Evolutionary conservation across 2,888 invertebrate species (phyloP).

Genomic region (Latrodectus hesperus): DNA sequence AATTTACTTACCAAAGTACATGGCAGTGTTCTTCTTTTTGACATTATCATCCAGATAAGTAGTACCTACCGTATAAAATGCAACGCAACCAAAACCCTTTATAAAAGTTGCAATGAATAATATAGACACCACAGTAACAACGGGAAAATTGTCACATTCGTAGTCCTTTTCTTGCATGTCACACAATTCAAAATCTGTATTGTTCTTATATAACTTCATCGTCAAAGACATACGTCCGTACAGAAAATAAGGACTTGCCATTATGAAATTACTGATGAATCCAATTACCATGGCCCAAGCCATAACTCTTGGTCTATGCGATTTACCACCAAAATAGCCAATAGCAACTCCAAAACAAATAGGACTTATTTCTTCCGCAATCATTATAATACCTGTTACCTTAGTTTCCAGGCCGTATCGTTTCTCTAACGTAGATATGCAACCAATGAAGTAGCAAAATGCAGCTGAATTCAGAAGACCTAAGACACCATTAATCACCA

Average conservation of each 20-base stretch:
- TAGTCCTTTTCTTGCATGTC: not conserved
- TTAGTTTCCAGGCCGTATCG: slow-evolving; percentile 70
- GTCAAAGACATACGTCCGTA: slow-evolving; percentile 61
- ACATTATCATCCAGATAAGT: slow-evolving; percentile 83
- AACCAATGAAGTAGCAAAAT: slow-evolving; percentile 66
- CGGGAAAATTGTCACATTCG: not conserved
- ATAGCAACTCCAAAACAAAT: slow-evolving; percentile 62
- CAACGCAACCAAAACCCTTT: slow-evolving; percentile 81
- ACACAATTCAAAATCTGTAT: slow-evolving; percentile 12
- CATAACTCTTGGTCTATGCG: slow-evolving; percentile 66
- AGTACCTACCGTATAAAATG: slow-evolving; percentile 82
- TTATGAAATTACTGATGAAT: slow-evolving; percentile 46
- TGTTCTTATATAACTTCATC: not conserved
- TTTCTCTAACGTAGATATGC: slow-evolving; percentile 70
- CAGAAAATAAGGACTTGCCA: slow-evolving; percentile 65
- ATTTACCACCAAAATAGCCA: slow-evolving; percentile 70
- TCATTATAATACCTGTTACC: slow-evolving; percentile 69
- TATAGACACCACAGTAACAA: slow-evolving; percentile 78
- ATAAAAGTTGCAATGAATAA: slow-evolving; percentile 83
- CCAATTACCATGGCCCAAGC: slow-evolving; percentile 50
- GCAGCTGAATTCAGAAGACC: slow-evolving; percentile 68
- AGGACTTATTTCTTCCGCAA: slow-evolving; percentile 67
- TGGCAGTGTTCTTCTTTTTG: slow-evolving; percentile 81
- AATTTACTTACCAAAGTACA: slow-evolving; percentile 79
- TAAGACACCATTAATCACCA: slow-evolving; percentile 55